Percentiles rank a stretch among this genome's conserved stretches.
phyloP scores from a whole-genome alignment of 2,113 vertebrate species.

The Lampris incognitus region DNA sequence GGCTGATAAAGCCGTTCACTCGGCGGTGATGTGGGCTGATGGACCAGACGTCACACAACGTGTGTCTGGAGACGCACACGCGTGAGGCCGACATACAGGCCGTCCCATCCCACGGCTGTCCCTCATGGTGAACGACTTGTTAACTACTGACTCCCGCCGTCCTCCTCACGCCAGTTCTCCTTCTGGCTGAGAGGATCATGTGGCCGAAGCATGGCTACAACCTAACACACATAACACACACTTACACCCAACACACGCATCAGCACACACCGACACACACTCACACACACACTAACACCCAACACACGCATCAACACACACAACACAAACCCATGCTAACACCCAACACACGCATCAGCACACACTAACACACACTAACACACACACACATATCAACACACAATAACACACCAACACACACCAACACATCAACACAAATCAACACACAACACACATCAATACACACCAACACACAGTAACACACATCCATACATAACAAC shows the following conservation, averaged over 20 bases:
- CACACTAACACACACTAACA: too few relatives aligned
- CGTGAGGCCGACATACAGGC: slow-evolving; percentile 27
- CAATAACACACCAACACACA: too few relatives aligned
- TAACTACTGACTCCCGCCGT: slow-evolving; percentile 42
- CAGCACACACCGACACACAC: too few relatives aligned
- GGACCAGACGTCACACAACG: slow-evolving; percentile 62
- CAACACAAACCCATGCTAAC: too few relatives aligned
- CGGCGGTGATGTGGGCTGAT: slow-evolving; percentile 53
- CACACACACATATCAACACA: too few relatives aligned
- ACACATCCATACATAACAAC: too few relatives aligned
- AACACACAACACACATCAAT: too few relatives aligned
- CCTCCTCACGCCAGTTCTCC: slow-evolving; percentile 2
- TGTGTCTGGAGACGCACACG: slow-evolving; percentile 41
- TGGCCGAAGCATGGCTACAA: background rate
- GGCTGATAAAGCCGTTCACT: slow-evolving; percentile 65
- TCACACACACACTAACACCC: too few relatives aligned
- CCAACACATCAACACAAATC: too few relatives aligned
- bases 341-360: too few relatives aligned
- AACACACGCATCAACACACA: too few relatives aligned
- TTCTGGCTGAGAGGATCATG: background rate
- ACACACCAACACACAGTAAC: too few relatives aligned
- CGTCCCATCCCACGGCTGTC: slow-evolving; percentile 60
- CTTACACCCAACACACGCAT: background rate
- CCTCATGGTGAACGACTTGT: slow-evolving; percentile 57
- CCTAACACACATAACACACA: background rate